Evolutionary conservation across 1,140 invertebrate genomes (phyloP).

Genomic region (Pseudomyrmex flavicornis): DNA sequence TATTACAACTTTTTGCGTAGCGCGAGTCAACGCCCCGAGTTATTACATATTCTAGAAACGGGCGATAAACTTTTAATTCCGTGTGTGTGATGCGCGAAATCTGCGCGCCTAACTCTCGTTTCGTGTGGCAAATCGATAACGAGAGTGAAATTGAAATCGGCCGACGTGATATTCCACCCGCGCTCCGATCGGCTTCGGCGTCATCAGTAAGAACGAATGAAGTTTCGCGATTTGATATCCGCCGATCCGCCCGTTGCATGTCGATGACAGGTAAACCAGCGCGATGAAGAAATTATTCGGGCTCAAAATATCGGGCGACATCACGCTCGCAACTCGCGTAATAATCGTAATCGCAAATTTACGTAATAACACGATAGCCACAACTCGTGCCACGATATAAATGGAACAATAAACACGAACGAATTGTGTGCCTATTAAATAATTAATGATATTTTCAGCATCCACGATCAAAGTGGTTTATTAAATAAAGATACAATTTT

Average conservation of each 20-base stretch:
- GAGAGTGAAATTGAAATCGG: slow-evolving; percentile 73
- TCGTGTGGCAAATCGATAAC: slow-evolving; percentile 64
- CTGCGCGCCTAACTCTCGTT: slow-evolving; percentile 56
- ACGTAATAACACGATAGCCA: background rate
- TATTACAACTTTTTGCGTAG: slow-evolving; percentile 1
- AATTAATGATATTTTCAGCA: background rate
- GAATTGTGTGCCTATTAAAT: background rate
- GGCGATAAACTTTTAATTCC: slow-evolving; percentile 70
- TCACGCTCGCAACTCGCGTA: slow-evolving; percentile 7
- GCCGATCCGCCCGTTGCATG: slow-evolving; percentile 42
- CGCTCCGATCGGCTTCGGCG: slow-evolving; percentile 7
- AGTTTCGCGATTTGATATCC: slow-evolving; percentile 53
- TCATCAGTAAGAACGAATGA: slow-evolving; percentile 55
- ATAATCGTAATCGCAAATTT: slow-evolving; percentile 3
- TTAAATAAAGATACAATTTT: too few species aligned
- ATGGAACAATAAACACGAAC: slow-evolving; percentile 7
- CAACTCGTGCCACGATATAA: background rate
- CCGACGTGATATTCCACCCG: slow-evolving; percentile 21
- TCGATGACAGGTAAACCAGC: slow-evolving; percentile 40
- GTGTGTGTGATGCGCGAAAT: slow-evolving; percentile 44
- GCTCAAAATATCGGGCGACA: slow-evolving; percentile 8
- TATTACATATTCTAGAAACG: slow-evolving; percentile 63
- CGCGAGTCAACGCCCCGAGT: slow-evolving; percentile 1
- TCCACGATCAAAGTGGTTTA: background rate
- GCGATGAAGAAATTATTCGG: slow-evolving; percentile 47